A percentile compares a stretch with the other conserved stretches of the same genome.
Conservation (phyloP, 2,888 invertebrate genomes). For the Tromatobia lineatoria region DNA sequence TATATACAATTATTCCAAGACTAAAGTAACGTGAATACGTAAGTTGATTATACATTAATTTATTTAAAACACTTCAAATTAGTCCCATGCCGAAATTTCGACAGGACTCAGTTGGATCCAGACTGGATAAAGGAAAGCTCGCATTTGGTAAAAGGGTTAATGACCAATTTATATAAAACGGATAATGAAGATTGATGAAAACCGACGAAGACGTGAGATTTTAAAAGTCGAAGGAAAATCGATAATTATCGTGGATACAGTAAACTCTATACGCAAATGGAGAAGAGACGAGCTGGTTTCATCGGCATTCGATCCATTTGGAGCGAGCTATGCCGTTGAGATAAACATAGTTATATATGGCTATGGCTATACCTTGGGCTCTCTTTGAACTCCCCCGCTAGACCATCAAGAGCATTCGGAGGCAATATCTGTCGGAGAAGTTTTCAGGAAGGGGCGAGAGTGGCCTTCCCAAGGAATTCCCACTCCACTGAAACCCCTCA, state of each 20-base stretch:
- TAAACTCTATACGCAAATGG: slow-evolving; percentile 21
- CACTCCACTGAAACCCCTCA: slow-evolving; percentile 44
- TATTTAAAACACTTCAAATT: too few relatives aligned
- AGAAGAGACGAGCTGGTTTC: slow-evolving; percentile 11
- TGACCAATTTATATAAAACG: neutral
- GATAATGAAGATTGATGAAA: slow-evolving; percentile 20
- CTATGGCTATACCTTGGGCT: slow-evolving; percentile 43
- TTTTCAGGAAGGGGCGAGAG: slow-evolving; percentile 63
- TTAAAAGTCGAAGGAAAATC: neutral
- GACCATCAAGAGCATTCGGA: slow-evolving; percentile 68
- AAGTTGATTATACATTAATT: too few relatives aligned
- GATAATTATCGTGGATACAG: slow-evolving; percentile 28
- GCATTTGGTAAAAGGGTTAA: neutral
- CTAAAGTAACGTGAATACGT: too few relatives aligned
- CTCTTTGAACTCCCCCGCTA: slow-evolving; percentile 41
- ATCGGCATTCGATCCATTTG: slow-evolving; percentile 40
- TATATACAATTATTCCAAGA: too few relatives aligned
- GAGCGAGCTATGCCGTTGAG: slow-evolving; percentile 33
- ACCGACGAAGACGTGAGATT: neutral
- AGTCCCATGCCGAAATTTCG: too few relatives aligned
- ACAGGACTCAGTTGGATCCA: too few relatives aligned
- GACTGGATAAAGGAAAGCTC: neutral
- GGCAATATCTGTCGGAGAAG: slow-evolving; percentile 70
- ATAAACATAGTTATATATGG: slow-evolving; percentile 30
- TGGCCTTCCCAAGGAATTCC: slow-evolving; percentile 37